Evolutionary conservation across 1,140 invertebrate species (phyloP), one percentile per base, ranked within the genome.

Genomic region (Cydia pomonella): DNA sequence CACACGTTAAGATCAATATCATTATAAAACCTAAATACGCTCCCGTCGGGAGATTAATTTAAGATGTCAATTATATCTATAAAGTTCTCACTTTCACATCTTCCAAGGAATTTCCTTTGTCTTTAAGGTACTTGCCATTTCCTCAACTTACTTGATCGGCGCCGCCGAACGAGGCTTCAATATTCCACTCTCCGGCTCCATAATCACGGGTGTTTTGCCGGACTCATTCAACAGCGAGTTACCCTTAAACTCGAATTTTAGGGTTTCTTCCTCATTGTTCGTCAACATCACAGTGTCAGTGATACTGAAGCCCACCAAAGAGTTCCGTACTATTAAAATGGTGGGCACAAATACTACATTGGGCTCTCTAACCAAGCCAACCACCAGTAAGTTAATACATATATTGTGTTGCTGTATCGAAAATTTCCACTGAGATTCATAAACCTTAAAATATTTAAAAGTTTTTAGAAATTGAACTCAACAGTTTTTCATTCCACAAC

Each of bases 361-460:
- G n/a, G 91, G 84, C 62, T 92, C 91, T 63, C 89, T 81, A 4
- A 92, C 91, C 21, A 88, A 64, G 10, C 91, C 91, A 10, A 89
- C 91, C 1, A 92, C 86, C 50, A 92, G 66, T 27, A 92, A 71
- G 77, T 88, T 82, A 25, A 92, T 86, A 1, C 77, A 76, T 27
- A 92, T 64, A 9, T 82, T 84, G 73, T 87, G 73, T 1, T 75
- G 74, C 6, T 84, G 83, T 73, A 93, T 90, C 9, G 84, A 74
- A 50, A 91, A 91, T 73, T 90, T 90, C 91, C 91, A 92, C 75
- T 87, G 86, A 0, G 89, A 91, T 77, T 92, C 90, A 69, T 90
- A 91, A 59, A 87, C 79, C 91, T 92, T 73, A 13, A 80, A 80
- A 73, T 50, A 77, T 72, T 69, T 66, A 41, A 12, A 74, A 9